Conservation (phyloP, 2,888 invertebrate species). For the Chamaedrilus cognettii region DNA sequence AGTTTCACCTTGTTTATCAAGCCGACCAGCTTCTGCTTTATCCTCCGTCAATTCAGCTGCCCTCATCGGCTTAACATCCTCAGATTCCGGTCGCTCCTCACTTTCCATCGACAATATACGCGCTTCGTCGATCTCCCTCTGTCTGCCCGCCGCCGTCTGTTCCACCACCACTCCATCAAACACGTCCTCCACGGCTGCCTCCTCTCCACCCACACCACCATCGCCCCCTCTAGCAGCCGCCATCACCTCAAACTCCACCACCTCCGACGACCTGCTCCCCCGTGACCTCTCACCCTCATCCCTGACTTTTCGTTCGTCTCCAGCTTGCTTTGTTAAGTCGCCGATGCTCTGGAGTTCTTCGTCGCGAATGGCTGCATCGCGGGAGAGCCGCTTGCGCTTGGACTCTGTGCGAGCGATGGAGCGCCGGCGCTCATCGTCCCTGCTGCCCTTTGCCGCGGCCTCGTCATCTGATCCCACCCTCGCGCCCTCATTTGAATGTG, state of each 20-base stretch:
- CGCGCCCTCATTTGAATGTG: neutral
- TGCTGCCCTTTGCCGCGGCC: neutral
- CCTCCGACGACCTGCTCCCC: neutral
- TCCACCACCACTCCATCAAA: neutral
- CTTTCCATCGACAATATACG: no score
- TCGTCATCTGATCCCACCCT: neutral
- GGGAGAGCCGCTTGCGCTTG: neutral
- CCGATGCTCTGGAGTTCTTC: neutral
- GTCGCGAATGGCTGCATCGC: conserved; percentile 1
- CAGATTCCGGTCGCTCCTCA: no score
- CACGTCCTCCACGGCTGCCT: neutral
- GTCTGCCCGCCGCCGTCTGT: neutral
- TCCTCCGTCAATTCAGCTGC: no score
- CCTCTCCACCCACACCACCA: neutral
- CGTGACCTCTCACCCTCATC: neutral
- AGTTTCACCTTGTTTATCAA: no score
- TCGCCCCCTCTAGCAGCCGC: conserved; percentile 4
- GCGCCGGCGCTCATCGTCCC: neutral
- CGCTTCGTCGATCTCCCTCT: no score
- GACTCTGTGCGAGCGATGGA: neutral
- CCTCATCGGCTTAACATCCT: no score
- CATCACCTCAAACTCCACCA: conserved; percentile 1
- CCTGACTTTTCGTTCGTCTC: conserved; percentile 1
- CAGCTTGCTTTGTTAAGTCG: neutral
- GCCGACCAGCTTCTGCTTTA: no score